Conservation (phyloP, 2,797 vertebrate genomes). For the Ctenosaura bakeri region DNA sequence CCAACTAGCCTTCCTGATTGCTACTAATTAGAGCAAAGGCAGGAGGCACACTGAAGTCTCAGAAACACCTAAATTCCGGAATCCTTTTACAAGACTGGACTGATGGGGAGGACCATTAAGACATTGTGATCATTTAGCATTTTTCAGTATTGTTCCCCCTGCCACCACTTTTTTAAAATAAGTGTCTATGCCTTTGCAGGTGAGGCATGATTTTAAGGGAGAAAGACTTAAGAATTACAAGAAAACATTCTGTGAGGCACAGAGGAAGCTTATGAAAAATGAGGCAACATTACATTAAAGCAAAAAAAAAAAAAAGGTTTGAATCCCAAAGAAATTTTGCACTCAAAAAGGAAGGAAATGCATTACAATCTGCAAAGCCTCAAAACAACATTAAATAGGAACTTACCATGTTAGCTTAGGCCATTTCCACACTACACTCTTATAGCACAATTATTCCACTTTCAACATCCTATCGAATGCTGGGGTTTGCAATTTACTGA, state of each 20-base stretch:
- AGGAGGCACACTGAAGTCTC: conserved; percentile 72
- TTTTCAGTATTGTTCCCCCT: background rate
- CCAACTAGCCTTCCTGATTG: conserved; percentile 81
- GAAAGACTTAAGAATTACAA: conserved; percentile 34
- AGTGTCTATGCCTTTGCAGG: conserved; percentile 58
- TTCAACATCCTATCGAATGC: too few relatives aligned
- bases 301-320: conserved; percentile 9
- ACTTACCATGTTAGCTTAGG: conserved; percentile 43
- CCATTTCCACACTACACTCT: too few relatives aligned
- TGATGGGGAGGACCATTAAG: conserved; percentile 67
- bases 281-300: conserved; percentile 36
- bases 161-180: conserved; percentile 13
- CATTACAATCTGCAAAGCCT: conserved; percentile 57
- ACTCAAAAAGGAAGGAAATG: conserved; percentile 48
- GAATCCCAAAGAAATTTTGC: conserved; percentile 54
- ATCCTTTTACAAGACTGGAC: conserved; percentile 61
- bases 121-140: conserved; percentile 54
- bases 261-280: conserved; percentile 57
- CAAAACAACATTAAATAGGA: conserved; percentile 50
- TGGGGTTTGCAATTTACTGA: too few relatives aligned
- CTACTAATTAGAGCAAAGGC: conserved; percentile 81
- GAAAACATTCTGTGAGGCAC: conserved; percentile 47
- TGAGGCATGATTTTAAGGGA: conserved; percentile 38
- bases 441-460: too few relatives aligned
- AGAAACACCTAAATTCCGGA: conserved; percentile 71